A percentile compares a stretch with the other conserved stretches of the same genome.
phyloP scores from a whole-genome alignment of 2,113 vertebrate species.

The Embiotoca jacksoni region DNA sequence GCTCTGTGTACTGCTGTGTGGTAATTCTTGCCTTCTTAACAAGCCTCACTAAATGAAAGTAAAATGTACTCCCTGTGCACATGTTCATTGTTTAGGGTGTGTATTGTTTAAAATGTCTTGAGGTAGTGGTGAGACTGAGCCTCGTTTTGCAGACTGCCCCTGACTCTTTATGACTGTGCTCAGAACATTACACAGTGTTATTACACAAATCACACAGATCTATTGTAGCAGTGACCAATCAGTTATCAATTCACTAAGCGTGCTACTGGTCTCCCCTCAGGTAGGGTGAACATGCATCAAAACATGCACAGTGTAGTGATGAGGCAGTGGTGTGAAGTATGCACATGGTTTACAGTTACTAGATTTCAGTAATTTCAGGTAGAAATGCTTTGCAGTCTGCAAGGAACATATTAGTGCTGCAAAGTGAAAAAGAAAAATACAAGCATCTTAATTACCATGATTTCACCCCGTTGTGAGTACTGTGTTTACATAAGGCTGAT shows the following conservation, averaged over 20 bases:
- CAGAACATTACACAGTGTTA: too few relatives aligned
- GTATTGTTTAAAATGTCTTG: neutral
- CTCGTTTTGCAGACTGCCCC: neutral
- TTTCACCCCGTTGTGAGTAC: neutral
- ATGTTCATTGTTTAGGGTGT: neutral
- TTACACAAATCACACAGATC: too few relatives aligned
- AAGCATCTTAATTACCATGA: neutral
- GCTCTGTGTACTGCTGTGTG: neutral
- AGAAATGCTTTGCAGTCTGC: neutral
- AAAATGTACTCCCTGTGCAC: neutral
- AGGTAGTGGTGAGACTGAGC: neutral
- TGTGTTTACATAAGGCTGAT: neutral
- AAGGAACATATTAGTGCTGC: neutral
- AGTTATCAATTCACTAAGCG: neutral
- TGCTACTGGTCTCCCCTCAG: neutral
- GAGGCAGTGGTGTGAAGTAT: neutral
- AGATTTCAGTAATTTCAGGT: neutral
- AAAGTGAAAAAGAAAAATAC: neutral
- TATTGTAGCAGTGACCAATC: too few relatives aligned
- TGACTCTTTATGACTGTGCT: too few relatives aligned
- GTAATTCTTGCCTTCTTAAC: neutral
- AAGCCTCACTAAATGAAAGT: neutral
- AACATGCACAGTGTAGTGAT: conserved; percentile 11
- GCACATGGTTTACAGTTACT: neutral
- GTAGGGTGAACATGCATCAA: conserved; percentile 1